Evolutionary conservation across 2,113 vertebrate species (phyloP).

Genomic region (Pheucticus melanocephalus): DNA sequence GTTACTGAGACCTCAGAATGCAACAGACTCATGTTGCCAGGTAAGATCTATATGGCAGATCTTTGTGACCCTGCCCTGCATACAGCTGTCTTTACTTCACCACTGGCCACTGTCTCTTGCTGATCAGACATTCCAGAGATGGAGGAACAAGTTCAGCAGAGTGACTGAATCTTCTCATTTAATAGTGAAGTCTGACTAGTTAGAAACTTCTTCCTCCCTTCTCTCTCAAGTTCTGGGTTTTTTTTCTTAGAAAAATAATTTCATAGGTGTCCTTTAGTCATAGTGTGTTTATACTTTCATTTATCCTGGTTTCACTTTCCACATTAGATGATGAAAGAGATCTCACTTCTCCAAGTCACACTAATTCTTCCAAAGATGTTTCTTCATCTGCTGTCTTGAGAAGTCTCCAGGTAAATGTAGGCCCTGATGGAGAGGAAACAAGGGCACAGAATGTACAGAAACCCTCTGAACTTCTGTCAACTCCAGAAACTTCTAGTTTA

Average conservation of each 20-base stretch:
- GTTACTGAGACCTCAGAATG: slow-evolving; percentile 86
- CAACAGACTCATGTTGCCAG: slow-evolving; percentile 89
- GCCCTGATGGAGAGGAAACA: slow-evolving; percentile 81
- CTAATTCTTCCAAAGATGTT: slow-evolving; percentile 75
- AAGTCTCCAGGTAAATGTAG: slow-evolving; percentile 82
- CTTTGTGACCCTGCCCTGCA: neutral
- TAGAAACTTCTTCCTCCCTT: neutral
- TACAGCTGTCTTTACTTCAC: neutral
- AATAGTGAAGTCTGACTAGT: neutral
- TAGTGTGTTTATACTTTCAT: neutral
- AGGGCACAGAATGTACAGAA: slow-evolving; percentile 78
- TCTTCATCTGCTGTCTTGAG: slow-evolving; percentile 78
- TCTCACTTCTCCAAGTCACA: slow-evolving; percentile 66
- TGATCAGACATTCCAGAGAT: neutral
- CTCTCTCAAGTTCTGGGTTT: neutral
- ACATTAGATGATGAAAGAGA: slow-evolving; percentile 74
- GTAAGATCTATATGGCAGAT: slow-evolving; percentile 64
- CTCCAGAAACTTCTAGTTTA: slow-evolving; percentile 78
- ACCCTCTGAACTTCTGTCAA: slow-evolving; percentile 74
- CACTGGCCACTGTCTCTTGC: neutral
- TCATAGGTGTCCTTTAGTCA: neutral
- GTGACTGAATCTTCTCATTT: neutral
- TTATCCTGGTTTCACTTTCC: slow-evolving; percentile 25
- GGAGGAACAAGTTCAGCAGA: neutral
- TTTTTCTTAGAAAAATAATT: neutral